Conservation (phyloP, 2,797 vertebrate genomes). For the Manis crassicaudata region DNA sequence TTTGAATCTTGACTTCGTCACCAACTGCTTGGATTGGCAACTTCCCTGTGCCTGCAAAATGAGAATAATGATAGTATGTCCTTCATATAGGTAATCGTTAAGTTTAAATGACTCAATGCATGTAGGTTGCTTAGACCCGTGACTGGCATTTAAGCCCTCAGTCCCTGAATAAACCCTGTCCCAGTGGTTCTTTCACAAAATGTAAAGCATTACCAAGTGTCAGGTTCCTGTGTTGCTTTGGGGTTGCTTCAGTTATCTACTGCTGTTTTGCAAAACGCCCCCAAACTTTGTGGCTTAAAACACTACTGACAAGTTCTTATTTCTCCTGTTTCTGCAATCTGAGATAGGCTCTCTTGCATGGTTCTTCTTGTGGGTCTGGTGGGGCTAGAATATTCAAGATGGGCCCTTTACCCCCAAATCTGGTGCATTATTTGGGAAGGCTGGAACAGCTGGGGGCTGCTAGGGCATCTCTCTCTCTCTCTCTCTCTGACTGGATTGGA, state of each 20-base stretch:
- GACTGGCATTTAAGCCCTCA: not conserved
- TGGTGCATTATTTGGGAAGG: not conserved
- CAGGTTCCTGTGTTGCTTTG: not conserved
- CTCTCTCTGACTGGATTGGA: not conserved
- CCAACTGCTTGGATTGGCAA: not conserved
- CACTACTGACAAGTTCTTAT: not conserved
- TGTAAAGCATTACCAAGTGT: not conserved
- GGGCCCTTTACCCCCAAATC: not conserved
- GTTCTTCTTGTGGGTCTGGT: not conserved
- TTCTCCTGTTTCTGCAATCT: not conserved
- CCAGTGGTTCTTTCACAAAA: not conserved
- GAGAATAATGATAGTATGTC: not conserved
- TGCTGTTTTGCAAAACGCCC: not conserved
- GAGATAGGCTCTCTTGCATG: not conserved
- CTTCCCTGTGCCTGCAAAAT: not conserved
- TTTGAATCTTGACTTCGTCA: not conserved
- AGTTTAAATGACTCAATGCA: not conserved
- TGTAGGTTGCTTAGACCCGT: not conserved
- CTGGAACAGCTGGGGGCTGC: not conserved
- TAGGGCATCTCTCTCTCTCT: not conserved
- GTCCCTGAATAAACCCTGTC: not conserved
- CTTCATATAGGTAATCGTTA: not conserved
- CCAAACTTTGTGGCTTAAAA: not conserved
- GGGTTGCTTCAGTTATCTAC: not conserved
- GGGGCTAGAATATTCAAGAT: not conserved